Percentiles rank a stretch among this genome's conserved stretches.
Evolutionary conservation across 2,113 vertebrate genomes (phyloP).

Genomic region (Pomatorhinus ruficollis): DNA sequence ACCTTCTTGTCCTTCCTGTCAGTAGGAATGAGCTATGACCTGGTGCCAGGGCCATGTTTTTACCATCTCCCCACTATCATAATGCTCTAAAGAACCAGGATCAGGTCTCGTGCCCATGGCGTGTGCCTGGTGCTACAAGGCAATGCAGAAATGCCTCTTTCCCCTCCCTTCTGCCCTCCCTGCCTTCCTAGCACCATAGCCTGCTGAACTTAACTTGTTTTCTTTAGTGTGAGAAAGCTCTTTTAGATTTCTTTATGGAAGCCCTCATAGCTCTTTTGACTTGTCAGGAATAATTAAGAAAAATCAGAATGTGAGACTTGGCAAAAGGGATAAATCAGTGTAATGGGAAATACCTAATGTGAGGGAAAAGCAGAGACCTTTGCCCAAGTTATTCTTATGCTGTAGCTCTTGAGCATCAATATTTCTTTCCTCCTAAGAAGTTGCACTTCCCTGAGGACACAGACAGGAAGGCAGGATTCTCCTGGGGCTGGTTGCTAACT

Average conservation of each 20-base stretch:
- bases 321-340: not conserved
- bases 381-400: not conserved
- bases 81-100: not conserved
- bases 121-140: not conserved
- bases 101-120: rapidly evolving
- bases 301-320: not conserved
- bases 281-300: constrained; percentile 13
- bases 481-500: not conserved
- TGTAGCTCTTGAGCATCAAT: not conserved
- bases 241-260: not conserved
- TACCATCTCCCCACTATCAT: rapidly evolving
- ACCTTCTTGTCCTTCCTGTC: not conserved
- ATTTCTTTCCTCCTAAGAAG: not conserved
- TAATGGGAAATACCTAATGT: not conserved
- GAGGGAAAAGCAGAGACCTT: not conserved
- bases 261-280: not conserved
- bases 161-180: rapidly evolving
- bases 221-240: not conserved
- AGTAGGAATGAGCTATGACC: not conserved
- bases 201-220: not conserved
- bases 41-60: not conserved
- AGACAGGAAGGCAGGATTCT: not conserved
- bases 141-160: not conserved
- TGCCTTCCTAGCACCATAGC: not conserved
- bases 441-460: not conserved